Base-by-base conservation (phyloP, 2,888 invertebrate genomes). In the Napeogenes sylphis region DNA sequence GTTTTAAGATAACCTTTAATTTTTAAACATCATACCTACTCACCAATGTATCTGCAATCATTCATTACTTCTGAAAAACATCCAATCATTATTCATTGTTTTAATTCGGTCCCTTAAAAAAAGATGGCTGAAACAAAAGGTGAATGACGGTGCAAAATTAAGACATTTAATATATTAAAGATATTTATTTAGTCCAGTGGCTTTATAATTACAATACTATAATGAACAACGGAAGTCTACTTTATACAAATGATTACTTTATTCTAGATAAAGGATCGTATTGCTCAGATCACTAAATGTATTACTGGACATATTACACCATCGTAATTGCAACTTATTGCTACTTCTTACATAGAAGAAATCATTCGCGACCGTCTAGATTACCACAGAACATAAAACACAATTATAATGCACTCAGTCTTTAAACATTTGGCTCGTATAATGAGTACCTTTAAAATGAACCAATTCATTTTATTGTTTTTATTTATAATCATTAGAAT, bases 341-440 rank as follows among this genome's bases (percentile, higher is more conserved):
- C 12, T 53, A 45, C 33, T 45, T 53, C 46, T 47, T 21, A 21
- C 21, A 21, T 21, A 21, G 21, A 56, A 13, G 45, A 53, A 55
- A 55, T 58, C 54, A 57, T 45, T 57, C 21, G 55, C 46, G 58
- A 65, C 6, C 47, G 45, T 30, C 54, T 59, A 62, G 61, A 67
- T 65, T 60, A 61, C 42, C 58, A 64, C 60, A 65, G 68, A 73
- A 75, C 74, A 73, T 69, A 75, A 76, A 81, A 77, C 75, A 76
- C 75, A 78, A 78, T 75, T 73, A 74, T 79, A 82, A 82, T 77
- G 80, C 86, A 83, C 82, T 90, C 90, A 90, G 90, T 90, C 90
- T 90, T 89, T 79, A 84, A 84, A 84, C 83, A 85, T 90, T 90
- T 89, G 90, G 89, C 89, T 87, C 86, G 81, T 85, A 83, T 81